A percentile compares a stretch with the other conserved stretches of the same genome.
phyloP scores from a whole-genome alignment of 2,888 invertebrate genomes.

The Dichetophora obliterata region DNA sequence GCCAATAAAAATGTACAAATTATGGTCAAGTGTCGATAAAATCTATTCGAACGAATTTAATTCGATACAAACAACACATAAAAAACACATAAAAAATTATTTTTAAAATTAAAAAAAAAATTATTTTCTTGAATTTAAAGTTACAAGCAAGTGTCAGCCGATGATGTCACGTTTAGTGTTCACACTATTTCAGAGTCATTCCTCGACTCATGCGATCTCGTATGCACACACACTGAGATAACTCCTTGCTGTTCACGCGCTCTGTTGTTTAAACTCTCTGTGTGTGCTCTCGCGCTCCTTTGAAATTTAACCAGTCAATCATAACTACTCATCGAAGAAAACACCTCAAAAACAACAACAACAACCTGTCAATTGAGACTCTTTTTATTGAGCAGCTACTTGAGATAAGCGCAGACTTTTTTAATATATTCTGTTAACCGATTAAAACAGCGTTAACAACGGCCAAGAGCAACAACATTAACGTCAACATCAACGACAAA shows the following conservation, averaged over 20 bases:
- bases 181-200: background rate
- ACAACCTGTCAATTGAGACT: background rate
- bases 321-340: slow-evolving; percentile 3
- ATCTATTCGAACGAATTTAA: background rate
- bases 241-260: background rate
- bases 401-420: slow-evolving; percentile 2
- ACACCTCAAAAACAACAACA: slow-evolving; percentile 8
- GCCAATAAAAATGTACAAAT: background rate
- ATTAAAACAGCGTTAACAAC: too few relatives aligned
- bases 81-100: background rate
- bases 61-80: background rate
- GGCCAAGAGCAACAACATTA: background rate
- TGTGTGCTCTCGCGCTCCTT: background rate
- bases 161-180: slow-evolving; percentile 8
- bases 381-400: background rate
- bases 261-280: background rate
- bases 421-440: background rate
- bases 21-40: background rate
- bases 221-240: background rate
- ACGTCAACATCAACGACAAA: background rate
- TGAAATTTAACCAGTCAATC: background rate
- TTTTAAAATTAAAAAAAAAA: background rate
- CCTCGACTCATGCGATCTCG: background rate
- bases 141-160: background rate
- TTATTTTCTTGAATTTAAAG: background rate